Percentiles rank a stretch among this genome's conserved stretches.
These are phyloP conservation scores for Sminthurides aquaticus DNA, from an alignment of 2,888 invertebrate species.

Conservation along the genomic window DNA sequence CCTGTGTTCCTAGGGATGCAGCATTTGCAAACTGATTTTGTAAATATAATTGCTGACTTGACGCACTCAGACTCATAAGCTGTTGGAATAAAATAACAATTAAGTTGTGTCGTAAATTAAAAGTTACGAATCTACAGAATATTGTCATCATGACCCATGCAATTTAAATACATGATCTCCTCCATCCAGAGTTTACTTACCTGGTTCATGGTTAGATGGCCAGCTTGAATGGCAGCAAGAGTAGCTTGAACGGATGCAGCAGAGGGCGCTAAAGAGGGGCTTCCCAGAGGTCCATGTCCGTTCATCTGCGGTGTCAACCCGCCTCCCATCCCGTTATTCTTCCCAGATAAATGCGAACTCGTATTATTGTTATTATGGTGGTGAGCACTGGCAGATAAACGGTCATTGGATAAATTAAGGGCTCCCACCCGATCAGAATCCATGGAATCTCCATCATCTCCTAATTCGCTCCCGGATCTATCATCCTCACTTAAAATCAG, in stretches of 20 bases:
- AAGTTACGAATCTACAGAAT: no score
- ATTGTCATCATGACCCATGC: no score
- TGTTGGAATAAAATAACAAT: constrained; percentile 30
- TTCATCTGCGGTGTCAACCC: constrained; percentile 29
- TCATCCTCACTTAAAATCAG: constrained; percentile 57
- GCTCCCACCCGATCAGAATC: constrained; percentile 57
- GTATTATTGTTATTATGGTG: constrained; percentile 34
- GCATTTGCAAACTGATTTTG: constrained; percentile 48
- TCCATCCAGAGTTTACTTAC: no score
- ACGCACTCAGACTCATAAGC: constrained; percentile 47
- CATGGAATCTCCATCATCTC: constrained; percentile 56
- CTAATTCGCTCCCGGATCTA: constrained; percentile 56
- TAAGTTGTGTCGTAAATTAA: no score
- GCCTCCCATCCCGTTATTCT: constrained; percentile 27
- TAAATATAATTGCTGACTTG: constrained; percentile 47
- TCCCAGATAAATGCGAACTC: constrained; percentile 30
- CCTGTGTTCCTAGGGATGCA: constrained; percentile 47
- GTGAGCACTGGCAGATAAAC: constrained; percentile 26
- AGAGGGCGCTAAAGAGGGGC: constrained; percentile 40
- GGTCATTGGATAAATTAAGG: constrained; percentile 52
- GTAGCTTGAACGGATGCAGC: constrained; percentile 48
- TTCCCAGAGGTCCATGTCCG: constrained; percentile 36
- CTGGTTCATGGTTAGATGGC: constrained; percentile 49
- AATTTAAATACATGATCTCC: no score
- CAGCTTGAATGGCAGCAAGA: constrained; percentile 48